A percentile compares a stretch with the other conserved stretches of the same genome.
These are phyloP conservation scores for Coryphaenoides rupestris DNA, from an alignment of 2,113 vertebrate species.

Conservation along the genomic window DNA sequence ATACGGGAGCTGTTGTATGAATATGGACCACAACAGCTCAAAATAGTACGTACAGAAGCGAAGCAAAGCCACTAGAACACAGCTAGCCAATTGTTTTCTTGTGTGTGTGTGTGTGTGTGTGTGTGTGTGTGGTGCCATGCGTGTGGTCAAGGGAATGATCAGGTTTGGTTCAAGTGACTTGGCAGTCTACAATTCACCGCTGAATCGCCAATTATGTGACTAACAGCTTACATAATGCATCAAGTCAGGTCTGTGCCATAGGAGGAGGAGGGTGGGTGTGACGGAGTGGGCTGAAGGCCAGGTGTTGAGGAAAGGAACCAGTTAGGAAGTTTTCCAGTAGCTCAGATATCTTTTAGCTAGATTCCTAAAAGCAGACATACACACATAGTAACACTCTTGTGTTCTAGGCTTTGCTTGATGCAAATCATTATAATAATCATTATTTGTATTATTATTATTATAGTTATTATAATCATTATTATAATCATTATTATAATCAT, in stretches of 20 bases:
- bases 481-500: no score
- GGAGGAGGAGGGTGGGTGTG: constrained; percentile 50
- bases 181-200: constrained; percentile 78
- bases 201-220: constrained; percentile 79
- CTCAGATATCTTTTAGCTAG: constrained; percentile 84
- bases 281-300: constrained; percentile 7
- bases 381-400: constrained; percentile 68
- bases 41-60: constrained; percentile 79
- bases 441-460: background rate
- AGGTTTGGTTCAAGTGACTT: constrained; percentile 44
- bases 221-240: constrained; percentile 78
- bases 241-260: constrained; percentile 82
- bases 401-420: constrained; percentile 79
- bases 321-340: constrained; percentile 75
- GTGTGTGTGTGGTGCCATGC: background rate
- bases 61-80: constrained; percentile 77
- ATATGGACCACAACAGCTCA: constrained; percentile 92
- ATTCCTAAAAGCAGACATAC: constrained; percentile 90
- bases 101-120: constrained; percentile 5
- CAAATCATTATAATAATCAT: constrained; percentile 65
- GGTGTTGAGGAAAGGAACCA: constrained; percentile 18
- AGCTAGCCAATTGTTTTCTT: constrained; percentile 45
- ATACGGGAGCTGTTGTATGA: constrained; percentile 99
- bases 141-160: background rate
- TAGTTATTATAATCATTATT: constrained; percentile 4